Evolutionary conservation across 2,797 vertebrate genomes (phyloP), one percentile per base, ranked within the genome.

Genomic region (Rhyacichthys aspro): DNA sequence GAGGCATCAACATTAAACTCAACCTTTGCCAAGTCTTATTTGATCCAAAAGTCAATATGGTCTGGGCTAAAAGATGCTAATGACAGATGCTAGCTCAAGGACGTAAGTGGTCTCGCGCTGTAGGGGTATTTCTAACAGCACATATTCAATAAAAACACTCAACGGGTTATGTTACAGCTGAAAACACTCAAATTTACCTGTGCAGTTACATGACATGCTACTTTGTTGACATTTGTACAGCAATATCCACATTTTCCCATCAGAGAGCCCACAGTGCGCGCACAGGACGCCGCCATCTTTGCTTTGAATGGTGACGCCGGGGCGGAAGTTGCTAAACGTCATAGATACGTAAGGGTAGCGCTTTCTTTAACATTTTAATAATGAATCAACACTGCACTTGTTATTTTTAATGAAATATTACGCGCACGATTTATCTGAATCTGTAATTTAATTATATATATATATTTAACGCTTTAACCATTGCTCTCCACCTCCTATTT

Each of bases 281-380:
- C 64, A 63, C 83, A 9, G 83, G 80, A 67, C 62, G 88, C 83
- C 63, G 93, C 92, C 93, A 94, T 94, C 18, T 84, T 92, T 62
- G 9, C 23, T 49, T 11, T 7, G 43, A 10, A 36, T 15, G 1
- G 28, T 63, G 14, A 76, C 70, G 75, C 81, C 48, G 0, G 0
- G 34, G 48, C 69, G 86, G 87, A 90, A 84, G 83, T 70, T 14
- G 19, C 6, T 0, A 0, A 0, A 37, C 66, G 77, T 83, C 59
- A 78, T 1, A 38, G 19, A 17, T 7, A 33, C 7, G 41, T 17
- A 23, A 28, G 23, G 7, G 23, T 28, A 2, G 5, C 1, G 4
- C 7, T 28, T 28, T 28, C 7, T 5, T 6, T 28, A 5, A 28
- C 7, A 28, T 28, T n/a, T n/a, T n/a, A n/a, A n/a, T n/a, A n/a